phyloP scores from a whole-genome alignment of 2,888 invertebrate genomes.

The Rosalia funebris region DNA sequence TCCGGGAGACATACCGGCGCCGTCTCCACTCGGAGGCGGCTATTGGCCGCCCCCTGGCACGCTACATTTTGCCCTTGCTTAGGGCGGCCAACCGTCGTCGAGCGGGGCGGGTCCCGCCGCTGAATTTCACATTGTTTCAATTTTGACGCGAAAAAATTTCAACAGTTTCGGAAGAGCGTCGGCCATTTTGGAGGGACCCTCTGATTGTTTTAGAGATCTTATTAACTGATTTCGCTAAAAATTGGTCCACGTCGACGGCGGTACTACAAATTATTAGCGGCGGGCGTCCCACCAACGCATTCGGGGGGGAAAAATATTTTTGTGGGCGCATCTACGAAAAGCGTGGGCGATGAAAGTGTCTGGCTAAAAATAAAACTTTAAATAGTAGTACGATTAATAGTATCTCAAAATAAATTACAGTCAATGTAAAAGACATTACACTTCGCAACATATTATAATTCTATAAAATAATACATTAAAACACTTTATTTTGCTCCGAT shows the following conservation, averaged over 20 bases:
- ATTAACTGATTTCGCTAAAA: slow-evolving; percentile 62
- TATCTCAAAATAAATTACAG: too few relatives aligned
- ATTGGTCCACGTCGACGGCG: slow-evolving; percentile 18
- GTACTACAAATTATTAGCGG: too few relatives aligned
- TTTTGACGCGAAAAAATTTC: slow-evolving; percentile 51
- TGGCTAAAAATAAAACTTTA: too few relatives aligned
- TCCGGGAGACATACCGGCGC: slow-evolving; percentile 65
- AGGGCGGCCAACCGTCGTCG: slow-evolving; percentile 44
- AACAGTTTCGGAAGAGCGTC: slow-evolving; percentile 48
- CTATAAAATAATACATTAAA: too few relatives aligned
- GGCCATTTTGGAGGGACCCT: slow-evolving; percentile 64
- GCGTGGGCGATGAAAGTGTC: too few relatives aligned
- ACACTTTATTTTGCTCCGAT: too few relatives aligned
- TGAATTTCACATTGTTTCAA: slow-evolving; percentile 60
- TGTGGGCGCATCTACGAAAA: too few relatives aligned
- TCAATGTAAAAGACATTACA: too few relatives aligned
- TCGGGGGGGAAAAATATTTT: too few relatives aligned
- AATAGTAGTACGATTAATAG: too few relatives aligned
- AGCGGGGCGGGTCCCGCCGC: slow-evolving; percentile 42
- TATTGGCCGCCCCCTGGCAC: slow-evolving; percentile 46
- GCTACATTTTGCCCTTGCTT: slow-evolving; percentile 55
- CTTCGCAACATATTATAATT: too few relatives aligned
- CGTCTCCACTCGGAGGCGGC: slow-evolving; percentile 46
- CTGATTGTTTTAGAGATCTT: slow-evolving; percentile 64
- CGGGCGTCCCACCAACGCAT: too few relatives aligned